These are phyloP conservation scores for Platerodrilus igneus DNA, from an alignment of 2,888 invertebrate species.

Conservation along the genomic window DNA sequence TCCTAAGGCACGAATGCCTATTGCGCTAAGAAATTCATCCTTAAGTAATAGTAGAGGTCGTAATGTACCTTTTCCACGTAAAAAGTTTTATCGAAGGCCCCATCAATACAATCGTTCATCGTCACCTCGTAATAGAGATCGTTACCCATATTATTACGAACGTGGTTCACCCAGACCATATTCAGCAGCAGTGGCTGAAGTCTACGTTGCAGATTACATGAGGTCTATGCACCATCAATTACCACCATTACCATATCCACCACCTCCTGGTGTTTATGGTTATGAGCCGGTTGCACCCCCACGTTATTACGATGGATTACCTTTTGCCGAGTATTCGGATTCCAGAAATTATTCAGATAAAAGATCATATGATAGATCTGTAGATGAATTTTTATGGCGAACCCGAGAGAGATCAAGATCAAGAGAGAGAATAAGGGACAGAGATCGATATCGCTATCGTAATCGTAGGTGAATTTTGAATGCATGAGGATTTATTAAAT, in stretches of 20 bases:
- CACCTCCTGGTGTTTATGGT: conserved; percentile 55
- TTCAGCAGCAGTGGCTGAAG: conserved; percentile 67
- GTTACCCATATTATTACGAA: conserved; percentile 61
- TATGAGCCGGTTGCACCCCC: conserved; percentile 52
- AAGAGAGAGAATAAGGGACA: conserved; percentile 41
- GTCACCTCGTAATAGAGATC: conserved; percentile 57
- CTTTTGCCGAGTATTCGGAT: conserved; percentile 69
- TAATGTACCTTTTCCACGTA: conserved; percentile 52
- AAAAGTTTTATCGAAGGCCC: conserved; percentile 63
- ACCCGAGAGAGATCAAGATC: conserved; percentile 62
- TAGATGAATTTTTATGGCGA: conserved; percentile 82
- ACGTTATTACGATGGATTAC: conserved; percentile 75
- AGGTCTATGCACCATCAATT: conserved; percentile 81
- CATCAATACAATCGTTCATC: conserved; percentile 55
- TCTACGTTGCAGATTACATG: conserved; percentile 86
- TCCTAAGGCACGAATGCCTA: conserved; percentile 47
- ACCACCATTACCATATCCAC: conserved; percentile 80
- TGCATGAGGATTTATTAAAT: no score
- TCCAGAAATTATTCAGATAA: conserved; percentile 60
- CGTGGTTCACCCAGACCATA: conserved; percentile 50
- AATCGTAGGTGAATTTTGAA: conserved; percentile 40
- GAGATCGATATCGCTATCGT: conserved; percentile 49
- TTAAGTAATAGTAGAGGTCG: conserved; percentile 54
- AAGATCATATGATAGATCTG: conserved; percentile 81
- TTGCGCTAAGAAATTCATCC: conserved; percentile 50